Base-by-base conservation (phyloP, 2,888 invertebrate genomes). In the Melanostoma scalare region DNA sequence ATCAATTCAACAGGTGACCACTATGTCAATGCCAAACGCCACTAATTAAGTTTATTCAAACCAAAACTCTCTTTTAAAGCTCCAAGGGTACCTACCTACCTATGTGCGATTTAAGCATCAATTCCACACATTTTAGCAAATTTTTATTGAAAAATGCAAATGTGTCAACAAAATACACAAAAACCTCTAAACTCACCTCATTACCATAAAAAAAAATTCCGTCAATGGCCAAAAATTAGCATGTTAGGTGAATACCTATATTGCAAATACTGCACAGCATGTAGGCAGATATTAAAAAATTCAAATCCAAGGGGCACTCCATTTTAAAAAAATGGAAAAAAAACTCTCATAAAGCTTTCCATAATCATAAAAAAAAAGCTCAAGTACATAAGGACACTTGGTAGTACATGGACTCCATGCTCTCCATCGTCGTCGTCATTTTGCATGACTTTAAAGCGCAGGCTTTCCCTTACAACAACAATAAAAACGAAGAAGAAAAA, bases 361-460 rank as follows among this genome's bases (percentile, higher is more conserved):
- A 63, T 50, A 48, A n/a, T 44, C 73, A 63, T 40, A 52, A 60
- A 60, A 40, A 52, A 58, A 81, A 81, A 81, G 76, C 81, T 77
- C 67, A 42, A 50, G 50, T 36, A 75, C 61, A 78, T 78, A 75
- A 71, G 71, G 65, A 60, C 65, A 74, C 74, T 78, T 72, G 67
- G 38, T 36, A 60, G 73, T 78, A 84, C 77, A 84, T 84, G 74
- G 82, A 65, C 71, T 71, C 44, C 71, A 38, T 31, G 40, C 50
- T 48, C 50, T 50, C 58, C 40, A 65, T 38, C 36, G 31, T 6
- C 8, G 6, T 40, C 50, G 48, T 63, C 31, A 63, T 10, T 46
- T 50, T 63, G 35, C 20, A 20, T 36, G 60, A 50, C 72, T 68
- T 73, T 82, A 82, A 77, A 79, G 84, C 84, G 84, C 84, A 84